A percentile compares a stretch with the other conserved stretches of the same genome.
Conservation (phyloP, 2,888 invertebrate genomes). For the Blastobasis adustella region DNA sequence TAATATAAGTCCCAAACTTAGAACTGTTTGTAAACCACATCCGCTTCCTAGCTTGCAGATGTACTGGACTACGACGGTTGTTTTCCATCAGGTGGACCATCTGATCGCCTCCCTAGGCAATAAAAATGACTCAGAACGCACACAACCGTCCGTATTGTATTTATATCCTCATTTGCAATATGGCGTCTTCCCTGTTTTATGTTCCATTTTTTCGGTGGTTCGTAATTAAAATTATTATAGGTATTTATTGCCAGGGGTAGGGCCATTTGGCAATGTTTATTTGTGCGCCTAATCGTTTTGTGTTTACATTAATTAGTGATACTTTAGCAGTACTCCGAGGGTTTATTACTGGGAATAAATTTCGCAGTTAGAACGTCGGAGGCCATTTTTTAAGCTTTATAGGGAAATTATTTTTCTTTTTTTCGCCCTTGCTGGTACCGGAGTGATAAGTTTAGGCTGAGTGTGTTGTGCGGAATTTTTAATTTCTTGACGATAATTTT, state of each 20-base stretch:
- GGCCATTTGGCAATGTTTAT: slow-evolving; percentile 64
- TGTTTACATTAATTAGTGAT: slow-evolving; percentile 74
- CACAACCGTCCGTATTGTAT: slow-evolving; percentile 21
- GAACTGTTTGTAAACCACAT: too few species aligned
- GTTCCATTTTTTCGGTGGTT: slow-evolving; percentile 51
- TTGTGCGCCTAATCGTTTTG: slow-evolving; percentile 62
- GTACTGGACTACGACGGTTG: too few species aligned
- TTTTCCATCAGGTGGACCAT: too few species aligned
- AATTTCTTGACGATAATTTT: too few species aligned
- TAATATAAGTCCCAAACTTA: too few species aligned
- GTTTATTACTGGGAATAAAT: slow-evolving; percentile 67
- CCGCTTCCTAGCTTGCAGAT: too few species aligned
- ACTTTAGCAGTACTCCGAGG: slow-evolving; percentile 60
- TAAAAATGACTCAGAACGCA: too few species aligned
- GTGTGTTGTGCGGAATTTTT: too few species aligned
- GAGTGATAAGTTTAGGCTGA: too few species aligned
- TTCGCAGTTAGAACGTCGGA: slow-evolving; percentile 20
- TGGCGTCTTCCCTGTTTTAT: slow-evolving; percentile 58
- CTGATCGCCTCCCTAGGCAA: too few species aligned
- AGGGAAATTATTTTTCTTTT: background rate
- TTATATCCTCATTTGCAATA: slow-evolving; percentile 62
- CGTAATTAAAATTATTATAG: slow-evolving; percentile 71
- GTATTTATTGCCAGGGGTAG: slow-evolving; percentile 61
- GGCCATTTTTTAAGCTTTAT: background rate
- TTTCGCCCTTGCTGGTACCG: too few species aligned